These are phyloP conservation scores for Calliphora vomitoria DNA, from an alignment of 2,888 invertebrate genomes.

Conservation along the genomic window DNA sequence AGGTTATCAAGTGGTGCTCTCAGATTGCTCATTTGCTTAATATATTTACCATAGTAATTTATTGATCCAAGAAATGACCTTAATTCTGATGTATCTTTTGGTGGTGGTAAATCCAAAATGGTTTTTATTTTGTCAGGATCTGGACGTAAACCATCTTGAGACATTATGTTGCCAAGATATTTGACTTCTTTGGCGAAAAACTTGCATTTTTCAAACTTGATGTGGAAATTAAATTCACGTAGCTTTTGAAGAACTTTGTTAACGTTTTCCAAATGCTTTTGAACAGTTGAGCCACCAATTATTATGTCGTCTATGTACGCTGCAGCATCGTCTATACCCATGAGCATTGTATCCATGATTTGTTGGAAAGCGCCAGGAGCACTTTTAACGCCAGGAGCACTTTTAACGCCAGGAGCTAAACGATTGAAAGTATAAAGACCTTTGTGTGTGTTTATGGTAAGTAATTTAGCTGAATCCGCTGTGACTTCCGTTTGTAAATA, in stretches of 20 bases:
- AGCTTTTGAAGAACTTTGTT: constrained; percentile 9
- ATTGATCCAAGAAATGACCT: too few species aligned
- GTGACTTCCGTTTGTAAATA: constrained; percentile 27
- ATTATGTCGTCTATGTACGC: constrained; percentile 13
- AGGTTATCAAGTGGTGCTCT: constrained; percentile 18
- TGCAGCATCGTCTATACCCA: constrained; percentile 15
- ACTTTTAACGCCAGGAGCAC: too few species aligned
- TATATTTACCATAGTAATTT: constrained; percentile 28
- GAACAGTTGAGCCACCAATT: constrained; percentile 4
- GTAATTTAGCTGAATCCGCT: background rate
- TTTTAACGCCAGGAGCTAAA: constrained; percentile 15
- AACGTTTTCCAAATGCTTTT: constrained; percentile 20
- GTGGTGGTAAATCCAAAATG: constrained; percentile 3
- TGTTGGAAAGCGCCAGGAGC: too few species aligned
- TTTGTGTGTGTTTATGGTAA: constrained; percentile 24
- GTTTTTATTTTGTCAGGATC: constrained; percentile 25
- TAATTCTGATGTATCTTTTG: too few species aligned
- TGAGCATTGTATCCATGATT: constrained; percentile 20
- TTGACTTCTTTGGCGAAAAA: constrained; percentile 29
- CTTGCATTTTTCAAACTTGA: constrained; percentile 37
- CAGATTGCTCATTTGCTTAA: constrained; percentile 10
- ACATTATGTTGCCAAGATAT: constrained; percentile 25
- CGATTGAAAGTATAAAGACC: background rate
- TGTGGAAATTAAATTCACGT: constrained; percentile 15
- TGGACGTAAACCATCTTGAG: constrained; percentile 3